Evolutionary conservation across 2,113 vertebrate genomes (phyloP).

Genomic region (Pelobates fuscus): DNA sequence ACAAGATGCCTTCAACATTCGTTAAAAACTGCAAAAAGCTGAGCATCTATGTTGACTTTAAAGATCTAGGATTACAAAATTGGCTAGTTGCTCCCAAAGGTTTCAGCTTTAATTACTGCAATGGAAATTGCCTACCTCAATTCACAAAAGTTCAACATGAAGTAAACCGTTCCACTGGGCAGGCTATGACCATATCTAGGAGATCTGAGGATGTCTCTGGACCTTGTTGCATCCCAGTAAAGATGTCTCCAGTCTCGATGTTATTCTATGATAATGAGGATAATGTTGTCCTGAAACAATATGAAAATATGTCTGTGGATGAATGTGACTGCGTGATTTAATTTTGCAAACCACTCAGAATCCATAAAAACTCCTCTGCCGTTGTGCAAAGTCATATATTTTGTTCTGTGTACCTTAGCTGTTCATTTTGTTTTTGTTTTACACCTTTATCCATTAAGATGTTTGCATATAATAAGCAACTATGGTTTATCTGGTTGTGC

Average conservation of each 20-base stretch:
- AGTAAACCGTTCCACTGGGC: constrained; percentile 92
- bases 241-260: constrained; percentile 90
- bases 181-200: constrained; percentile 86
- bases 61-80: constrained; percentile 91
- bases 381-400: no score
- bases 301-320: constrained; percentile 95
- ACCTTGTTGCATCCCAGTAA: constrained; percentile 86
- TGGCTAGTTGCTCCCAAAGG: constrained; percentile 95
- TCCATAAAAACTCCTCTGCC: no score
- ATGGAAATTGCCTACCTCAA: constrained; percentile 86
- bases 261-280: constrained; percentile 93
- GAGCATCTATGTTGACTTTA: constrained; percentile 88
- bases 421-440: no score
- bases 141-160: constrained; percentile 82
- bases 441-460: no score
- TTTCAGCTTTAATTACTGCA: constrained; percentile 92
- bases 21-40: constrained; percentile 81
- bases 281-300: constrained; percentile 92
- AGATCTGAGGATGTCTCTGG: constrained; percentile 72
- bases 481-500: no score
- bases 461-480: no score
- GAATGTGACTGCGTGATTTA: constrained; percentile 94
- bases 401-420: no score
- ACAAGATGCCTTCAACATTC: constrained; percentile 17
- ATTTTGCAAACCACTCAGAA: no score